Evolutionary conservation across 1,140 invertebrate genomes (phyloP).

Genomic region (Adelges cooleyi): DNA sequence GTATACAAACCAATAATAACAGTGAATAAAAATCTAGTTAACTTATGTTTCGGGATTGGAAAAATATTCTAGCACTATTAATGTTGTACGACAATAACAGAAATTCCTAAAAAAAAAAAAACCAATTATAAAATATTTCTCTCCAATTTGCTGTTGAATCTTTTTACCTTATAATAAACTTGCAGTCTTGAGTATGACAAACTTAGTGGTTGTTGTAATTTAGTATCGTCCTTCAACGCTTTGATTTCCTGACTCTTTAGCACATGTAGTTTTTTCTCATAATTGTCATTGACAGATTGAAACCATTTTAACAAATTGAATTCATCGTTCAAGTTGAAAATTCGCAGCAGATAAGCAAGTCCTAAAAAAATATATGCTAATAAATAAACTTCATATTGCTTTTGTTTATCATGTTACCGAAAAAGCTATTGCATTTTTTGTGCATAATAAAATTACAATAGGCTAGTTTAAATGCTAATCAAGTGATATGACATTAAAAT

Average conservation of each 20-base stretch:
- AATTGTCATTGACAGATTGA: constrained; percentile 67
- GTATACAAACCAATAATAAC: too few relatives aligned
- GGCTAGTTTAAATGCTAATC: too few relatives aligned
- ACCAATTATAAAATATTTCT: constrained; percentile 8
- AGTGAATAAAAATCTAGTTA: background rate
- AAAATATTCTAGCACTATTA: constrained; percentile 89
- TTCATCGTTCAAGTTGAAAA: constrained; percentile 55
- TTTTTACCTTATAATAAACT: constrained; percentile 53
- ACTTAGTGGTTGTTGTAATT: constrained; percentile 85
- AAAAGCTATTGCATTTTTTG: too few relatives aligned
- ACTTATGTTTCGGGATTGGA: constrained; percentile 46
- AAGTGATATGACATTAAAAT: too few relatives aligned
- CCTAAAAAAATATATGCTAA: constrained; percentile 39
- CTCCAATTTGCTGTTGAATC: background rate
- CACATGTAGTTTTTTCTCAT: constrained; percentile 49
- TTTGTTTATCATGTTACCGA: too few relatives aligned
- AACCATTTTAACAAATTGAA: constrained; percentile 96
- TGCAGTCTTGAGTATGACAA: constrained; percentile 79
- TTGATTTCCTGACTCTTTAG: constrained; percentile 44
- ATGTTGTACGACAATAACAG: constrained; percentile 81
- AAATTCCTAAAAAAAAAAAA: constrained; percentile 60
- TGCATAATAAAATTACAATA: too few relatives aligned
- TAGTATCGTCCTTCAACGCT: constrained; percentile 53
- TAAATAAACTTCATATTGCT: too few relatives aligned
- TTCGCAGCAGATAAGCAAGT: constrained; percentile 55